These are phyloP conservation scores for Nematolebias whitei DNA, from an alignment of 2,113 vertebrate genomes.

Conservation along the genomic window DNA sequence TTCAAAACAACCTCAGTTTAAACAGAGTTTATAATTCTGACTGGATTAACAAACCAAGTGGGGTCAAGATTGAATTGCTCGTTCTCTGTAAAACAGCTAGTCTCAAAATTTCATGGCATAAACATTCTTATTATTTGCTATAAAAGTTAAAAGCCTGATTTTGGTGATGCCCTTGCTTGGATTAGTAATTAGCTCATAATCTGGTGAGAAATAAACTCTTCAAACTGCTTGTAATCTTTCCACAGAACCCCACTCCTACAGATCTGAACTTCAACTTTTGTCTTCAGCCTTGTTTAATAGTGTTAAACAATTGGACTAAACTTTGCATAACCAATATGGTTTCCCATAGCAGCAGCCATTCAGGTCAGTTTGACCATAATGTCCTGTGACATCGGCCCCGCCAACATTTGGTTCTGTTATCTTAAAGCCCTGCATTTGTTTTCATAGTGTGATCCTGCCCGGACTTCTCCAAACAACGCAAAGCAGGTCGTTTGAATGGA, in stretches of 20 bases:
- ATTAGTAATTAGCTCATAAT: too few species aligned
- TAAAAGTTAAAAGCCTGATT: too few species aligned
- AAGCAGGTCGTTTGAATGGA: constrained; percentile 73
- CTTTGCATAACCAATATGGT: constrained; percentile 66
- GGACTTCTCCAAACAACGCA: constrained; percentile 58
- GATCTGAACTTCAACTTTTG: too few species aligned
- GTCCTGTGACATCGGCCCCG: constrained; percentile 34
- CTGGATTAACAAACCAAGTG: too few species aligned
- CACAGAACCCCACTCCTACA: too few species aligned
- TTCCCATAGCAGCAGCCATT: constrained; percentile 53
- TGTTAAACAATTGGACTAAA: constrained; percentile 1
- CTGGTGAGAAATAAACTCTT: not conserved
- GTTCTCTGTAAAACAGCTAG: too few species aligned
- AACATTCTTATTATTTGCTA: too few species aligned
- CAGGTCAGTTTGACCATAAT: constrained; percentile 64
- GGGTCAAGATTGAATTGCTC: too few species aligned
- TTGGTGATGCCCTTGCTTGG: too few species aligned
- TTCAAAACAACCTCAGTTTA: too few species aligned
- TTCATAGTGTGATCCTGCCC: constrained; percentile 51
- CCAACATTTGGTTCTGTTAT: constrained; percentile 69
- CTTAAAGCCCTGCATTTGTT: constrained; percentile 69
- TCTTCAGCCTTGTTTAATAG: not conserved
- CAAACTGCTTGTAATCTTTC: not conserved
- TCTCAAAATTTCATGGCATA: too few species aligned
- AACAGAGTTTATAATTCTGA: too few species aligned